Conservation (phyloP, 2,888 invertebrate species). For the Hypercompe scribonia region DNA sequence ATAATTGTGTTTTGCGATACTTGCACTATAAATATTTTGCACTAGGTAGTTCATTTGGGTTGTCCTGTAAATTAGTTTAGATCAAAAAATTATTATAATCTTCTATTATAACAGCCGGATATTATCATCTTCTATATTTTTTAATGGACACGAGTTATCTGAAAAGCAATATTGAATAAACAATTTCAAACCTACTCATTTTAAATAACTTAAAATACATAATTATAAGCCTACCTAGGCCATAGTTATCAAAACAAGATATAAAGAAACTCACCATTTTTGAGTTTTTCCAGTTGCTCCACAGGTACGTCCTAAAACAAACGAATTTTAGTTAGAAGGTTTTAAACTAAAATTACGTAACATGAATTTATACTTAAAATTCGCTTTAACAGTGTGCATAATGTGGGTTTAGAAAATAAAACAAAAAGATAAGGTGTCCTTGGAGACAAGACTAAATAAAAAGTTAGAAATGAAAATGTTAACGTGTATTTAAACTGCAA, state of each 20-base stretch:
- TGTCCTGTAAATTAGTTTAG: no score
- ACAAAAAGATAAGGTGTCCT: background rate
- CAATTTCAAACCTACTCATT: background rate
- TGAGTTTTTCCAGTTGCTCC: slow-evolving; percentile 78
- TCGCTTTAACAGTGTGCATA: background rate
- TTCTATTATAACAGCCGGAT: no score
- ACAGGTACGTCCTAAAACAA: slow-evolving; percentile 80
- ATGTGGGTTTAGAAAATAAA: background rate
- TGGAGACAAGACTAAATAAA: background rate
- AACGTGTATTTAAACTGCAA: background rate
- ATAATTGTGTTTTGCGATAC: no score
- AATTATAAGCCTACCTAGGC: background rate
- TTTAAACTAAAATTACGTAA: slow-evolving; percentile 2
- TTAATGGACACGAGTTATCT: no score
- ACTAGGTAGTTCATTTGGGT: no score
- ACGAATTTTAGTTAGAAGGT: slow-evolving; percentile 17
- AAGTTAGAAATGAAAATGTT: background rate
- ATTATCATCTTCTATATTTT: no score
- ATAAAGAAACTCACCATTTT: slow-evolving; percentile 67
- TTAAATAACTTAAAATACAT: background rate
- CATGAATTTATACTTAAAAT: slow-evolving; percentile 21
- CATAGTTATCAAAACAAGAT: slow-evolving; percentile 4
- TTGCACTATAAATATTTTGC: no score
- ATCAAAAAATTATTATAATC: no score
- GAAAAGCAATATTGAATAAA: background rate